Evolutionary conservation across 2,888 invertebrate species (phyloP).

Genomic region (Thyatira batis): DNA sequence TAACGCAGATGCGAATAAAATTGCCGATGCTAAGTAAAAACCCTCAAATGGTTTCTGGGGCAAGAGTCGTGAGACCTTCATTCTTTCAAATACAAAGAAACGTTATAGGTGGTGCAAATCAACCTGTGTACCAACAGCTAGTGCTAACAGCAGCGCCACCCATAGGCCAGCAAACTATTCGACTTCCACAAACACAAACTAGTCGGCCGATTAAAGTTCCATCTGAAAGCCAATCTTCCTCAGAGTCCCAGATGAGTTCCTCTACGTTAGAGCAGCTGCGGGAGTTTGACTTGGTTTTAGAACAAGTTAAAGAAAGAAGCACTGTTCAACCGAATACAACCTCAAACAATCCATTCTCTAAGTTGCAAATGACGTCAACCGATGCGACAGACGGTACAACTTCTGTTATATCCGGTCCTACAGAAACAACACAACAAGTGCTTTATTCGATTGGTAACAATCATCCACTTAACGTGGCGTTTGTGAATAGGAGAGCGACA

Average conservation of each 20-base stretch:
- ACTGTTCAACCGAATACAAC: slow-evolving; percentile 80
- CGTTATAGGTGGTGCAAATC: slow-evolving; percentile 81
- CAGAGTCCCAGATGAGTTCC: slow-evolving; percentile 86
- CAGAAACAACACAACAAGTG: slow-evolving; percentile 61
- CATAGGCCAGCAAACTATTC: slow-evolving; percentile 69
- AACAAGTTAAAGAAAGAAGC: slow-evolving; percentile 90
- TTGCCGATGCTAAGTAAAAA: slow-evolving; percentile 78
- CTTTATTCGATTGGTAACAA: slow-evolving; percentile 68
- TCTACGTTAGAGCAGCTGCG: slow-evolving; percentile 89
- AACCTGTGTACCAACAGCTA: slow-evolving; percentile 77
- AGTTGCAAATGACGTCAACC: slow-evolving; percentile 47
- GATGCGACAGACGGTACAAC: slow-evolving; percentile 54
- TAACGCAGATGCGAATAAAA: slow-evolving; percentile 80
- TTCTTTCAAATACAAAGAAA: slow-evolving; percentile 84
- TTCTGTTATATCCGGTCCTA: slow-evolving; percentile 42
- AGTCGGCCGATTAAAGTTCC: slow-evolving; percentile 53
- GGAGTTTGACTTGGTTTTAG: slow-evolving; percentile 91
- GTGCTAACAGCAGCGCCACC: slow-evolving; percentile 76
- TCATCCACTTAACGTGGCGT: slow-evolving; percentile 66
- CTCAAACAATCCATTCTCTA: slow-evolving; percentile 43
- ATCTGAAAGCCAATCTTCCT: slow-evolving; percentile 59
- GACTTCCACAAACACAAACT: slow-evolving; percentile 62
- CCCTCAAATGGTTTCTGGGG: slow-evolving; percentile 80
- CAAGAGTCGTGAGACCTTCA: slow-evolving; percentile 80
- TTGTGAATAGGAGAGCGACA: slow-evolving; percentile 69